These are phyloP conservation scores for Beaufortia kweichowensis DNA, from an alignment of 2,113 vertebrate species.

Conservation along the genomic window DNA sequence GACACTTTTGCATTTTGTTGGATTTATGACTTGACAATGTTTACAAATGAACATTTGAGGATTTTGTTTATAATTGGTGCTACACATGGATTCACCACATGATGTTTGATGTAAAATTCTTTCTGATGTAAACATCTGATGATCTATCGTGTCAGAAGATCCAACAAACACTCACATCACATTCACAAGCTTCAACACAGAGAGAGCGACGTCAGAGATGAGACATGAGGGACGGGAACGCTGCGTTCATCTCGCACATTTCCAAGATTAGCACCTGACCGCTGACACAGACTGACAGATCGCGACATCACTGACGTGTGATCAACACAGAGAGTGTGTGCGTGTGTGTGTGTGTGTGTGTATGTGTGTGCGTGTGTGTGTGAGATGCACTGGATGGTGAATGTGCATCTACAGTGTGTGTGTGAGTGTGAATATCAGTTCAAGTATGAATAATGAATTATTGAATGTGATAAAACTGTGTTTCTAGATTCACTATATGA, in stretches of 20 bases:
- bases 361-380: background rate
- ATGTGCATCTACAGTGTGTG: background rate
- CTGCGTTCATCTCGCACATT: background rate
- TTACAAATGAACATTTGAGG: no score
- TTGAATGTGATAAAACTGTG: constrained; percentile 7
- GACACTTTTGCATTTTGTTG: no score
- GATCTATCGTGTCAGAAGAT: background rate
- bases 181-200: background rate
- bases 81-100: no score
- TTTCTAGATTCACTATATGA: background rate
- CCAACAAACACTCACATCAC: constrained; percentile 4
- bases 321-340: background rate
- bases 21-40: no score
- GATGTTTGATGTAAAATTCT: background rate
- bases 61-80: no score
- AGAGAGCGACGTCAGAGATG: constrained; percentile 31
- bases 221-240: constrained; percentile 34
- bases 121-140: background rate
- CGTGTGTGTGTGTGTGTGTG: background rate
- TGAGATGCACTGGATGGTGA: background rate
- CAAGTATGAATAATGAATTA: constrained; percentile 12
- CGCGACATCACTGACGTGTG: constrained; percentile 15
- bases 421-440: constrained; percentile 19
- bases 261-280: constrained; percentile 32
- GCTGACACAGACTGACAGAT: constrained; percentile 34